phyloP scores from a whole-genome alignment of 2,888 invertebrate species.

The Icerya purchasi region DNA sequence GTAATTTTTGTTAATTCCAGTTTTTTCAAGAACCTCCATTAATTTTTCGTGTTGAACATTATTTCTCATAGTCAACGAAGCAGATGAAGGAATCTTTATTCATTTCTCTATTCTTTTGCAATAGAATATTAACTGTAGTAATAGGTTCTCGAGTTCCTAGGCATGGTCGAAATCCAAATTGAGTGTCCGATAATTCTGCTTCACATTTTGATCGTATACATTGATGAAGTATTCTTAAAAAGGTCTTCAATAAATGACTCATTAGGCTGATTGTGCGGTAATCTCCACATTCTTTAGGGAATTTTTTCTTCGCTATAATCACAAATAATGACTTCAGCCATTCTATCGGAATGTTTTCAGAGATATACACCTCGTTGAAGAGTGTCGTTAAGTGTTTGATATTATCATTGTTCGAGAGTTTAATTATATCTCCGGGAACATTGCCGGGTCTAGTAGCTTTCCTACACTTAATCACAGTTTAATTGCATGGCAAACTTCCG shows the following conservation, averaged over 20 bases:
- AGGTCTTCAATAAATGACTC: background rate
- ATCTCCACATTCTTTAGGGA: background rate
- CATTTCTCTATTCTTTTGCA: background rate
- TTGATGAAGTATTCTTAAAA: too few relatives aligned
- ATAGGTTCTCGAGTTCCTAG: background rate
- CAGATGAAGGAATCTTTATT: background rate
- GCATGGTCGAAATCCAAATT: background rate
- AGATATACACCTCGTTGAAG: background rate
- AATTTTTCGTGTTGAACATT: background rate
- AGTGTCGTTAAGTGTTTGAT: slow-evolving; percentile 12
- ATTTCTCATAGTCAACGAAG: background rate
- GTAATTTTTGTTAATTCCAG: background rate
- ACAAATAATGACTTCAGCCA: background rate
- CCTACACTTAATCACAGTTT: too few relatives aligned
- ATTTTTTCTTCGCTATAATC: background rate
- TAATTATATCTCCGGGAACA: too few relatives aligned
- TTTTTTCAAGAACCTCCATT: background rate
- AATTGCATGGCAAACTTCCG: too few relatives aligned
- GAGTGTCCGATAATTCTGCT: background rate
- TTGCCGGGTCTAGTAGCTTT: too few relatives aligned
- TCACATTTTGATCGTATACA: too few relatives aligned
- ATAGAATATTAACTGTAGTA: background rate
- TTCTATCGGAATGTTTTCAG: background rate
- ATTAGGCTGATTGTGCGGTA: background rate
- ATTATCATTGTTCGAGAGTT: slow-evolving; percentile 15